Percentiles rank a stretch among this genome's conserved stretches.
Conservation (phyloP, 2,888 invertebrate genomes). For the Acanthosepion lycidas region DNA sequence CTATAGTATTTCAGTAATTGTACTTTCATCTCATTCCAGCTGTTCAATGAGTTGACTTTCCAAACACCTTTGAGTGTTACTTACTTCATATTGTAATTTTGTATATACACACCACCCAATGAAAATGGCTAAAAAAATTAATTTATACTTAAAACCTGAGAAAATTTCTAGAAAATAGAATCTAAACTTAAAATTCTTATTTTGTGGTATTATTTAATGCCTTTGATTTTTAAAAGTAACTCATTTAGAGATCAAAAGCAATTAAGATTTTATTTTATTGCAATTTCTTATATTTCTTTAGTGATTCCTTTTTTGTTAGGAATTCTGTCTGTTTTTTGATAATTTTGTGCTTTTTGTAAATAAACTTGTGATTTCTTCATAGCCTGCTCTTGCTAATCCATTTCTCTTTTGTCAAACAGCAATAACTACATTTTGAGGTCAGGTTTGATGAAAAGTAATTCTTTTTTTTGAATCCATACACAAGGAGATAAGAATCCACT, state of each 20-base stretch:
- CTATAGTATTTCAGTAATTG: background rate
- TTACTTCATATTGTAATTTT: background rate
- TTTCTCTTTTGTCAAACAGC: too few relatives aligned
- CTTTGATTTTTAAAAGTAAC: background rate
- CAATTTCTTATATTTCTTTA: background rate
- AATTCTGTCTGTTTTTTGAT: background rate
- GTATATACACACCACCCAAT: background rate
- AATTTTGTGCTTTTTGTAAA: slow-evolving; percentile 33
- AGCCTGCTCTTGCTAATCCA: background rate
- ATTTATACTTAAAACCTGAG: background rate
- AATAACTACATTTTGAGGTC: too few relatives aligned
- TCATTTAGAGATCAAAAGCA: too few relatives aligned
- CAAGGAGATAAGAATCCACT: too few relatives aligned
- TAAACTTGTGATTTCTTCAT: slow-evolving; percentile 11
- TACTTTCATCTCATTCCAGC: background rate
- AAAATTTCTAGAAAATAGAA: background rate
- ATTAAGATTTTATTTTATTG: background rate
- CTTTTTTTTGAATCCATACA: too few relatives aligned
- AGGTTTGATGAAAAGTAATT: too few relatives aligned
- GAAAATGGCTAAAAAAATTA: background rate
- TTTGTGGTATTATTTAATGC: too few relatives aligned
- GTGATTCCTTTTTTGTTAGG: background rate
- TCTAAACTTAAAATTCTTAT: background rate
- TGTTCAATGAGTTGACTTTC: background rate
- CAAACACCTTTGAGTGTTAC: background rate